Percentiles rank a stretch among this genome's conserved stretches.
Evolutionary conservation across 2,797 vertebrate genomes (phyloP).

Genomic region (Erethizon dorsatum): DNA sequence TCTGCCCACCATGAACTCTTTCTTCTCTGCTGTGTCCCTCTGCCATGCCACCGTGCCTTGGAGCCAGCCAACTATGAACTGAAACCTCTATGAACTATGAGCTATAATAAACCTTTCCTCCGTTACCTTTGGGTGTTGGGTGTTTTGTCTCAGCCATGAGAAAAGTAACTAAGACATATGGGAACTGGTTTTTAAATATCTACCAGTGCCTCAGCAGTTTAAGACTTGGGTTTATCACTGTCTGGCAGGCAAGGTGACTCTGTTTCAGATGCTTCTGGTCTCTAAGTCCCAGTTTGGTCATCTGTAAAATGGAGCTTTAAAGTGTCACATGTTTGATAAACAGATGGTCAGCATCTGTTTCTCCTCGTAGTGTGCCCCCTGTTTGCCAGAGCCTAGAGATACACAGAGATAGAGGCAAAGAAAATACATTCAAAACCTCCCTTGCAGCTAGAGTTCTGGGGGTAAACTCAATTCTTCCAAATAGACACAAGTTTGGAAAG

Average conservation of each 20-base stretch:
- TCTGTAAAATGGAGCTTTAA: neutral
- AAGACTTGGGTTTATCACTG: neutral
- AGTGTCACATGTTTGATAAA: neutral
- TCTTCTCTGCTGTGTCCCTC: neutral
- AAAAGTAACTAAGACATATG: neutral
- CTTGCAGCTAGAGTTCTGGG: neutral
- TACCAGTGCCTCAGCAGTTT: neutral
- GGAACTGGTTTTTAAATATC: neutral
- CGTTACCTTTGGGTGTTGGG: neutral
- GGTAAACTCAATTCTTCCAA: neutral
- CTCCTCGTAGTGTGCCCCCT: neutral
- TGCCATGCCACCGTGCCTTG: neutral
- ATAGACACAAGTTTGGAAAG: neutral
- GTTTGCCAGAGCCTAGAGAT: neutral
- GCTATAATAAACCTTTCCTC: neutral
- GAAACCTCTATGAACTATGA: neutral
- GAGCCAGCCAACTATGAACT: neutral
- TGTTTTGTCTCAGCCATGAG: neutral
- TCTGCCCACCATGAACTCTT: neutral
- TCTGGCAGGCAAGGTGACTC: neutral
- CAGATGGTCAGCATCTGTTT: neutral
- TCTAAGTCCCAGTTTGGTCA: too few species aligned
- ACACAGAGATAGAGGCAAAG: neutral
- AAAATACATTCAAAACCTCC: neutral
- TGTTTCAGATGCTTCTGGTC: neutral